Percentiles rank a stretch among this genome's conserved stretches.
Evolutionary conservation across 2,797 vertebrate genomes (phyloP).

Genomic region (Myotis planiceps): DNA sequence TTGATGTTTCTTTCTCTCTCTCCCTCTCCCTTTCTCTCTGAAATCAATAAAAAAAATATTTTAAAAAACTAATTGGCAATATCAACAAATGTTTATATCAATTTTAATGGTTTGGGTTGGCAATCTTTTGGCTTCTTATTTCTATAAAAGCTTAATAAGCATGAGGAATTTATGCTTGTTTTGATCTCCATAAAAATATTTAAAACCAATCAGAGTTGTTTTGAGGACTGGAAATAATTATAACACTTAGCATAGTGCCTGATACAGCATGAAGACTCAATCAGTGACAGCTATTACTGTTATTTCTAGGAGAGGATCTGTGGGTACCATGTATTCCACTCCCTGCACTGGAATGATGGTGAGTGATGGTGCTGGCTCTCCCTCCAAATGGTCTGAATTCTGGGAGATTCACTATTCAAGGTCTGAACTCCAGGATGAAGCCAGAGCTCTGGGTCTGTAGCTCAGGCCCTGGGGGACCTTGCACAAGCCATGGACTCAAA

Average conservation of each 20-base stretch:
- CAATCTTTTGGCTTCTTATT: conserved; percentile 18
- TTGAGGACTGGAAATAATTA: conserved; percentile 43
- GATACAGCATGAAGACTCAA: background rate
- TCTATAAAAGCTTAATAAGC: conserved; percentile 17
- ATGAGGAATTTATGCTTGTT: conserved; percentile 9
- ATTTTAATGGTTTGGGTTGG: conserved; percentile 39
- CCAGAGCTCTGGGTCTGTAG: background rate
- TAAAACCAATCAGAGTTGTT: background rate
- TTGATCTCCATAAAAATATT: conserved; percentile 35
- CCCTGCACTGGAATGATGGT: background rate
- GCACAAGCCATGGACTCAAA: background rate
- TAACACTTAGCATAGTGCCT: background rate
- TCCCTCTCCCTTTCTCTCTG: background rate
- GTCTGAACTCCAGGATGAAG: conserved; percentile 39
- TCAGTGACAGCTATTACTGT: background rate
- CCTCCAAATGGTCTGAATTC: background rate
- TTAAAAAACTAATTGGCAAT: background rate
- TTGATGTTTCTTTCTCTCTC: background rate
- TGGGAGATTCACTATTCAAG: background rate
- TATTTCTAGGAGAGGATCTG: background rate
- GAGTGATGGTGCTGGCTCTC: background rate
- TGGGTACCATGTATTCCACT: background rate
- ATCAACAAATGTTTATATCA: conserved; percentile 22
- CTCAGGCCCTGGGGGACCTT: background rate
- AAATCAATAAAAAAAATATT: background rate